These are phyloP conservation scores for Saccostrea cuccullata DNA, from an alignment of 1,140 invertebrate genomes.

Conservation along the genomic window DNA sequence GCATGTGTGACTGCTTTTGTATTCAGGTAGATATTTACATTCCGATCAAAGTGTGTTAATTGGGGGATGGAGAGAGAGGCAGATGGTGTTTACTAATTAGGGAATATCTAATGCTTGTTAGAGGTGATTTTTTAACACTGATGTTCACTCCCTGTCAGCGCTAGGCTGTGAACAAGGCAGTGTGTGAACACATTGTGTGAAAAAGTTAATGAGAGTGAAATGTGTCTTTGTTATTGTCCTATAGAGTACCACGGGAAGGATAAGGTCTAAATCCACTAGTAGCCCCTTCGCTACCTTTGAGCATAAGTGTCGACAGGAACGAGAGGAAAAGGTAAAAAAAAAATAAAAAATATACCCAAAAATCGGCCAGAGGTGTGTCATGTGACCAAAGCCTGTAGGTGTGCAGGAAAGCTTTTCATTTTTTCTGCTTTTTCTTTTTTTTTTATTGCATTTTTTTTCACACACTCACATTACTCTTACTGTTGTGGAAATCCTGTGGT, in stretches of 20 bases:
- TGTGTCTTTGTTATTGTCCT: constrained; percentile 34
- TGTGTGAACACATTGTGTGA: background rate
- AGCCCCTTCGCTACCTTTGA: constrained; percentile 41
- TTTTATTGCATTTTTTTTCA: background rate
- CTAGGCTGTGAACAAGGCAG: background rate
- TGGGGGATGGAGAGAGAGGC: background rate
- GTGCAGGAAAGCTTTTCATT: constrained; percentile 33
- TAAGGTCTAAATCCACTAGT: constrained; percentile 42
- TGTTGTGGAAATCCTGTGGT: background rate
- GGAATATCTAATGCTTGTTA: constrained; percentile 5
- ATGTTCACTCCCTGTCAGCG: background rate
- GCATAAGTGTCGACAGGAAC: constrained; percentile 25
- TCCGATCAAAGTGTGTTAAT: background rate
- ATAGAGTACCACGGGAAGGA: constrained; percentile 16
- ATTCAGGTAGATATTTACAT: background rate
- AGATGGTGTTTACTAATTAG: constrained; percentile 5
- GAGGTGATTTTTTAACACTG: background rate
- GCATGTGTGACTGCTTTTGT: background rate
- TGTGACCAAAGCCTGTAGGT: constrained; percentile 29
- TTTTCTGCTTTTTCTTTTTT: constrained; percentile 24
- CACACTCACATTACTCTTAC: background rate
- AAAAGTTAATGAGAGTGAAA: background rate
- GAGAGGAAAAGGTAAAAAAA: constrained; percentile 10
- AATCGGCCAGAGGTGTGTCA: background rate
- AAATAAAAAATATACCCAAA: background rate